Conservation (phyloP, 2,113 vertebrate genomes). For the Hippocampus guttulatus region DNA sequence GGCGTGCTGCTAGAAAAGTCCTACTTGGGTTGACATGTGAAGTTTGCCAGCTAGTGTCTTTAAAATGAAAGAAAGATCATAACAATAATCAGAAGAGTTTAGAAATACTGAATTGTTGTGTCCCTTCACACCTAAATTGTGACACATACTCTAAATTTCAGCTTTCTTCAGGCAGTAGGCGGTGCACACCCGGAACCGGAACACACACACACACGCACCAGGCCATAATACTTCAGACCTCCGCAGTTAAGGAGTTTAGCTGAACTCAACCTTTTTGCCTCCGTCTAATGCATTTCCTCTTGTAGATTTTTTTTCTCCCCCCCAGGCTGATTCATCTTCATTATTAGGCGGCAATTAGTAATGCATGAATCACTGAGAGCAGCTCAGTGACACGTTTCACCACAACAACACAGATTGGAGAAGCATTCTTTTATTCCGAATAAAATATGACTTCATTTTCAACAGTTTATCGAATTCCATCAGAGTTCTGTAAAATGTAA, state of each 20-base stretch:
- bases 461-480: slow-evolving; percentile 68
- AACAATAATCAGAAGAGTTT: slow-evolving; percentile 27
- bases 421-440: slow-evolving; percentile 74
- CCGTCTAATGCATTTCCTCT: slow-evolving; percentile 60
- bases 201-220: no score
- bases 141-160: no score
- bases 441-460: slow-evolving; percentile 66
- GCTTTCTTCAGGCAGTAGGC: no score
- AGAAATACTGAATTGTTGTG: slow-evolving; percentile 27
- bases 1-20: slow-evolving; percentile 54
- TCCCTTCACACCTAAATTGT: no score
- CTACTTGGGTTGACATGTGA: slow-evolving; percentile 45
- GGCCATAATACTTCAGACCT: no score
- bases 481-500: slow-evolving; percentile 64
- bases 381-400: slow-evolving; percentile 43
- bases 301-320: slow-evolving; percentile 51
- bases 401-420: slow-evolving; percentile 66
- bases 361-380: slow-evolving; percentile 56
- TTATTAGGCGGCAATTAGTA: slow-evolving; percentile 65
- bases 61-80: slow-evolving; percentile 12
- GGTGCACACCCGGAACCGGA: no score
- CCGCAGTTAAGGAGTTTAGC: no score
- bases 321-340: slow-evolving; percentile 55
- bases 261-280: slow-evolving; percentile 2
- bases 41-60: slow-evolving; percentile 15